Conservation (phyloP, 2,888 invertebrate species). For the Patella caerulea region DNA sequence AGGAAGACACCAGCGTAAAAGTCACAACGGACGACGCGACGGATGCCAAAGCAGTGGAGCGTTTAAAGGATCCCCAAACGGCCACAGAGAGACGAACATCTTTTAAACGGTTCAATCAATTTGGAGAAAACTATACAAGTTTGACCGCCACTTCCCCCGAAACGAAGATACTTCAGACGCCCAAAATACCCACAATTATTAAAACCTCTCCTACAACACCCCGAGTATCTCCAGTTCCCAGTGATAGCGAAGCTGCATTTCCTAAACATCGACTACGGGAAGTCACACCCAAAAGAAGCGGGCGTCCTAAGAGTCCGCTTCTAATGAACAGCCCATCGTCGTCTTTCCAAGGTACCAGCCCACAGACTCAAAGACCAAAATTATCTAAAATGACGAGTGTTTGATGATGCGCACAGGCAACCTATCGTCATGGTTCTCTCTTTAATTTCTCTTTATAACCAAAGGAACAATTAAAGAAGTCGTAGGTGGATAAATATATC, state of each 20-base stretch:
- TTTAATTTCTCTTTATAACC: too few relatives aligned
- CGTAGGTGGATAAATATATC: too few relatives aligned
- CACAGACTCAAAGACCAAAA: background rate
- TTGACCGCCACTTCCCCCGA: background rate
- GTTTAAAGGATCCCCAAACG: background rate
- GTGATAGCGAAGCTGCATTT: background rate
- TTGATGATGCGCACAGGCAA: background rate
- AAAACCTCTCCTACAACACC: background rate
- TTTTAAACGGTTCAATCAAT: background rate
- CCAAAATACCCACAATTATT: background rate
- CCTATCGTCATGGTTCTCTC: too few relatives aligned
- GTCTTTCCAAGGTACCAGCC: background rate
- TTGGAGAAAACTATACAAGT: background rate
- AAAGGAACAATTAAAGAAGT: too few relatives aligned
- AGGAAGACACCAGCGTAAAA: background rate
- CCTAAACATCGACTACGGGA: background rate
- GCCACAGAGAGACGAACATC: background rate
- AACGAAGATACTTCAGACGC: background rate
- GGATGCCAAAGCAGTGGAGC: background rate
- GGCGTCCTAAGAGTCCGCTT: background rate
- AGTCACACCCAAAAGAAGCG: background rate
- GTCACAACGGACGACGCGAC: background rate
- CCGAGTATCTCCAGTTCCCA: background rate
- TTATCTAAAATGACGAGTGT: background rate
- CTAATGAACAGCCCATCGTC: background rate